These are phyloP conservation scores for Holocentrus rufus DNA, from an alignment of 2,797 vertebrate genomes.

Conservation along the genomic window DNA sequence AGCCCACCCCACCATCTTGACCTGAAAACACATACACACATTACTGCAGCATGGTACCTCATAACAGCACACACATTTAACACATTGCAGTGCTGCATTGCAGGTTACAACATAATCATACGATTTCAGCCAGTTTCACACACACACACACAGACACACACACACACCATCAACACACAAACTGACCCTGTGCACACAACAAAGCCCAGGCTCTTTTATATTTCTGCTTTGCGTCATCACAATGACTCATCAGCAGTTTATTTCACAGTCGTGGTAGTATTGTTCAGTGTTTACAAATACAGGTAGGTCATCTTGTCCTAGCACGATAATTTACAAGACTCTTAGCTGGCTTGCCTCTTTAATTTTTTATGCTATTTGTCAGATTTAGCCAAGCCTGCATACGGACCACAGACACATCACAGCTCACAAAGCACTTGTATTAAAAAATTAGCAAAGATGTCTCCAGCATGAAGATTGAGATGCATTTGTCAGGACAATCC, in stretches of 20 bases:
- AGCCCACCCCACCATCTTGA: conserved; percentile 81
- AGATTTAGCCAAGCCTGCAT: conserved; percentile 22
- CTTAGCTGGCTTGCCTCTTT: conserved; percentile 21
- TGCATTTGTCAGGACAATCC: conserved; percentile 53
- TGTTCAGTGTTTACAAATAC: conserved; percentile 69
- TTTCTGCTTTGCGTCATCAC: conserved; percentile 76
- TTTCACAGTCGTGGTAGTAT: conserved; percentile 53
- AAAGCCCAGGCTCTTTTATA: conserved; percentile 63
- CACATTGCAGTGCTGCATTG: conserved; percentile 51
- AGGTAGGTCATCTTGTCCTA: conserved; percentile 43
- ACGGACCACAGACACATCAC: conserved; percentile 16
- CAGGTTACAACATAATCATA: conserved; percentile 56
- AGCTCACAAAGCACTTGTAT: conserved; percentile 36
- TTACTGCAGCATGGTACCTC: conserved; percentile 40
- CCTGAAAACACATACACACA: conserved; percentile 70
- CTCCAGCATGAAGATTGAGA: conserved; percentile 39
- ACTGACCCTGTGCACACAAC: conserved; percentile 51
- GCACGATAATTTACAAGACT: conserved; percentile 35
- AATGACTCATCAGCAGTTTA: conserved; percentile 74
- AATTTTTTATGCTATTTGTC: conserved; percentile 21
- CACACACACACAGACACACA: conserved; percentile 26
- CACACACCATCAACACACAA: conserved; percentile 14
- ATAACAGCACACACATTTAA: conserved; percentile 51
- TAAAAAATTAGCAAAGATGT: conserved; percentile 33
- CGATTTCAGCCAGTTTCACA: conserved; percentile 45